Evolutionary conservation across 2,113 vertebrate species (phyloP), one percentile per base, ranked within the genome.

Genomic region (Stegostoma tigrinum): DNA sequence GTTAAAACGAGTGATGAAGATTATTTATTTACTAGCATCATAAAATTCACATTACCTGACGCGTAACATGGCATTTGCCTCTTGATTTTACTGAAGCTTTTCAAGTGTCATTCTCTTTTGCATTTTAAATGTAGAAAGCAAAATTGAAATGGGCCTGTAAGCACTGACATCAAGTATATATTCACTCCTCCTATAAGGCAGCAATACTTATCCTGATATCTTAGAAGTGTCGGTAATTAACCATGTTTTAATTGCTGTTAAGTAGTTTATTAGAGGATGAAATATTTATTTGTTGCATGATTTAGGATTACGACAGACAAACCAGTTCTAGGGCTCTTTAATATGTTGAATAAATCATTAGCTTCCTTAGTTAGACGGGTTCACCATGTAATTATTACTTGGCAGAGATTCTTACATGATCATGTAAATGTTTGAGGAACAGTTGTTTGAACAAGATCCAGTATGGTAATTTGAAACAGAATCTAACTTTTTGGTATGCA

Each of bases 301-400:
- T 95, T 95, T 72, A 72, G 23, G 68, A 95, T 95, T 94, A 38
- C 23, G 45, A 67, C 66, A 94, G 94, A 52, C 94, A 95, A 72
- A 95, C 94, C 38, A 64, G 72, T 42, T 95, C 70, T 95, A 72
- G 0, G 52, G 68, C 68, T 95, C 45, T 95, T 95, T 72, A 95
- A 70, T 34, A 45, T 95, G 19, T 42, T 95, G 38, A 95, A 95
- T 95, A 95, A 95, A 95, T 95, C 67, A 95, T 95, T 48, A 95
- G 94, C 24, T 75, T 95, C 45, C 52, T 95, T 52, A 75, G 94
- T 72, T 70, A 17, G 42, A 48, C 52, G 67, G 94, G 42, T 95
- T 48, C 48, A 95, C 7, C 24, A 52, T 34, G 14, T 95, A 95
- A 95, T 72, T 48, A 70, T n/a, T 70, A 30, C 21, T 45, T 72